Evolutionary conservation across 1,140 invertebrate species (phyloP).

Genomic region (Calliphora vicina): DNA sequence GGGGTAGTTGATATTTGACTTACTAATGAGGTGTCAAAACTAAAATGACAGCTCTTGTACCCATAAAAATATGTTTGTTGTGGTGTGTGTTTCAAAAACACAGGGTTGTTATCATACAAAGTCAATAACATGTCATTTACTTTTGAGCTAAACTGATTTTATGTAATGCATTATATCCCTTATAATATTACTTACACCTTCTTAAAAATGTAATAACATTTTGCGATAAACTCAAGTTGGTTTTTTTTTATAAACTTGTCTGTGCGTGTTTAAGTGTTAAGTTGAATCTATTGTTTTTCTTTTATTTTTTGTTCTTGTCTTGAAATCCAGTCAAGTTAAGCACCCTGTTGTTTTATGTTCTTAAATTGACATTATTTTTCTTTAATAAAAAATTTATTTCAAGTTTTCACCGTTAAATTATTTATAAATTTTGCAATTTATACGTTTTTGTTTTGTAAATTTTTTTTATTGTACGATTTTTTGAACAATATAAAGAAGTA

Average conservation of each 20-base stretch:
- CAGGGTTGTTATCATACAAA: neutral
- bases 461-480: neutral
- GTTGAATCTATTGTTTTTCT: neutral
- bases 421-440: neutral
- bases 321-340: neutral
- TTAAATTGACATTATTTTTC: neutral
- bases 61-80: neutral
- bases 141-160: neutral
- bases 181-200: neutral
- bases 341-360: neutral
- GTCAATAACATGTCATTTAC: neutral
- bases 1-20: neutral
- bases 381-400: neutral
- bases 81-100: too few species aligned
- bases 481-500: neutral
- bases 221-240: too few species aligned
- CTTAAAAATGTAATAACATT: neutral
- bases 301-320: neutral
- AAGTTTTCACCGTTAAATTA: neutral
- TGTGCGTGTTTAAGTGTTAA: conserved; percentile 9
- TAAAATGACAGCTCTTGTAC: neutral
- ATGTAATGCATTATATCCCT: neutral
- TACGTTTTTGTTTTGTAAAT: neutral
- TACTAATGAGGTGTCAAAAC: neutral
- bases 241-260: neutral